Conservation (phyloP, 2,888 invertebrate genomes). For the Salticus scenicus region DNA sequence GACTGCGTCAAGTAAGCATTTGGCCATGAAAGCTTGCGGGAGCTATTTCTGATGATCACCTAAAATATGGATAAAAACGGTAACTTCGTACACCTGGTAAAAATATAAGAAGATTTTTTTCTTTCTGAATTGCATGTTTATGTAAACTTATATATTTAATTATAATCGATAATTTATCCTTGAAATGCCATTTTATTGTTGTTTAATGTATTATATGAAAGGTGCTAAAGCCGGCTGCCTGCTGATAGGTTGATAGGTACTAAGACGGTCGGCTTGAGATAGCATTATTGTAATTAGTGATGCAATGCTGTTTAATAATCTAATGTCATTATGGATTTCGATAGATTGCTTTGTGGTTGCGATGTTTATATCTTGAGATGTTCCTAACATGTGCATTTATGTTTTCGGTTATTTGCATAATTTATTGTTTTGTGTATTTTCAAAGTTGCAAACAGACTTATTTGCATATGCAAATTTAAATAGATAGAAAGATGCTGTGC, state of each 20-base stretch:
- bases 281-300: constrained; percentile 68
- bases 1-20: constrained; percentile 51
- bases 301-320: constrained; percentile 55
- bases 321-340: constrained; percentile 45
- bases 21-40: constrained; percentile 56
- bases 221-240: constrained; percentile 56
- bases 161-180: constrained; percentile 40
- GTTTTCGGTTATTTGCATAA: constrained; percentile 69
- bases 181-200: constrained; percentile 26
- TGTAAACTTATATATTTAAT: neutral
- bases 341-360: constrained; percentile 26
- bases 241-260: constrained; percentile 68
- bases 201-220: constrained; percentile 31
- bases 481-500: constrained; percentile 29
- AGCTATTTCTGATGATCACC: constrained; percentile 25
- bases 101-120: constrained; percentile 22
- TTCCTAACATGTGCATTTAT: constrained; percentile 56
- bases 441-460: constrained; percentile 22
- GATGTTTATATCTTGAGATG: neutral
- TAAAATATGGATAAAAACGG: constrained; percentile 4
- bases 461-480: constrained; percentile 66
- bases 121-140: too few relatives aligned
- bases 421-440: constrained; percentile 61
- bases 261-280: constrained; percentile 56
- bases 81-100: neutral